These are phyloP conservation scores for Ephydatia muelleri DNA, from an alignment of 37 sponge, comb jelly and placozoan genomes.

Conservation along the genomic window DNA sequence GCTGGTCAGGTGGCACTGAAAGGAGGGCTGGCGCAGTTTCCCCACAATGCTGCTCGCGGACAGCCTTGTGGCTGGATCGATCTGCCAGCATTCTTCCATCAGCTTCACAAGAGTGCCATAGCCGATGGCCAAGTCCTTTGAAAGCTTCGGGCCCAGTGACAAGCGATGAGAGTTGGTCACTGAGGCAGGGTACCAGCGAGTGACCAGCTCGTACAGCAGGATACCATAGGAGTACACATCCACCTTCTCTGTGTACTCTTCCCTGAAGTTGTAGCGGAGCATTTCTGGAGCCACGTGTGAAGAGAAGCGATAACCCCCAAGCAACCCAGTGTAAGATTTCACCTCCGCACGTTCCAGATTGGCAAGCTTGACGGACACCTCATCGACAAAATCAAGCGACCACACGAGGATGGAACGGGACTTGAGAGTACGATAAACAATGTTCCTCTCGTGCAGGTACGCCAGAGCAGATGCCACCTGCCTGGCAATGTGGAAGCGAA, in stretches of 20 bases:
- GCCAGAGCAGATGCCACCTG: conserved; percentile 70
- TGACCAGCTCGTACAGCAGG: conserved; percentile 77
- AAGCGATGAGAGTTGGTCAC: conserved; percentile 24
- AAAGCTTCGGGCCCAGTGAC: conserved; percentile 65
- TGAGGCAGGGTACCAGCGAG: conserved; percentile 61
- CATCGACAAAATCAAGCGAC: conserved; percentile 69
- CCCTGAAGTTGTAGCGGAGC: conserved; percentile 50
- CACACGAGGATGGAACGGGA: conserved; percentile 75
- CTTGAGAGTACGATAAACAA: conserved; percentile 76
- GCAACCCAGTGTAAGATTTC: conserved; percentile 56
- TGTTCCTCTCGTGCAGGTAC: conserved; percentile 59
- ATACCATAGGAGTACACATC: conserved; percentile 83
- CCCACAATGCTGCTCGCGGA: conserved; percentile 23
- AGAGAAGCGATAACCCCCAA: conserved; percentile 34
- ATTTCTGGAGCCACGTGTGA: conserved; percentile 76
- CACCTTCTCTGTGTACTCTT: conserved; percentile 82
- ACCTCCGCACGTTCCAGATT: conserved; percentile 70
- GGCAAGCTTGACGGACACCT: conserved; percentile 66
- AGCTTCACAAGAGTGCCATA: conserved; percentile 56
- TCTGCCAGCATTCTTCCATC: conserved; percentile 82
- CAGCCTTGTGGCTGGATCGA: conserved; percentile 47
- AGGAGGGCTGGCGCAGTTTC: conserved; percentile 36
- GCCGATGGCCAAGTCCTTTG: conserved; percentile 36
- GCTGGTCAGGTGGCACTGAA: conserved; percentile 59
- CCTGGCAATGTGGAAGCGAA: conserved; percentile 70